Conservation (phyloP, 2,888 invertebrate species). For the Choristoneura rosaceana region DNA sequence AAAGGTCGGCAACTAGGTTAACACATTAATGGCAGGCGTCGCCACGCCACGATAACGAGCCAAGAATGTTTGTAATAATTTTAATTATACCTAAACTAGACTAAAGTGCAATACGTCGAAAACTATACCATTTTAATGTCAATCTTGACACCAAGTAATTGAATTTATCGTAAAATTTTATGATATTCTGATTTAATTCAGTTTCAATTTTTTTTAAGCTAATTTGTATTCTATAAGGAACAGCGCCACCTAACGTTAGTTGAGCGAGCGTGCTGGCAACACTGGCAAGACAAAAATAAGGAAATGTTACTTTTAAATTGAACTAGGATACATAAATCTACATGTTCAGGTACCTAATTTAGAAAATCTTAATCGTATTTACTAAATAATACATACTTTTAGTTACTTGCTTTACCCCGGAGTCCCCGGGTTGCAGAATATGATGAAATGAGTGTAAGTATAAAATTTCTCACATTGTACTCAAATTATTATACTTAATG, state of each 20-base stretch:
- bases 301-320: neutral
- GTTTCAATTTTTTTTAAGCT: neutral
- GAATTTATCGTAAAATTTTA: neutral
- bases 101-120: constrained; percentile 31
- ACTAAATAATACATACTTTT: no score
- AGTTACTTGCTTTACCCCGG: no score
- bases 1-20: constrained; percentile 48
- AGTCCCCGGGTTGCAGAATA: no score
- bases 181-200: neutral
- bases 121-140: neutral
- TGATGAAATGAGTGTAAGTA: neutral
- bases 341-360: neutral
- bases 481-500: neutral
- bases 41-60: constrained; percentile 51
- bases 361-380: no score
- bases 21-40: constrained; percentile 50
- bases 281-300: neutral
- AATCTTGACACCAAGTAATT: neutral
- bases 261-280: neutral
- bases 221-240: constrained; percentile 7
- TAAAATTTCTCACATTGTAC: neutral
- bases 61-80: constrained; percentile 49
- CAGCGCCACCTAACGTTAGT: constrained; percentile 22
- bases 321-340: neutral
- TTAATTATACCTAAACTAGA: constrained; percentile 54